Base-by-base conservation (phyloP, 2,113 vertebrate genomes). In the Aldabrachelys gigantea region DNA sequence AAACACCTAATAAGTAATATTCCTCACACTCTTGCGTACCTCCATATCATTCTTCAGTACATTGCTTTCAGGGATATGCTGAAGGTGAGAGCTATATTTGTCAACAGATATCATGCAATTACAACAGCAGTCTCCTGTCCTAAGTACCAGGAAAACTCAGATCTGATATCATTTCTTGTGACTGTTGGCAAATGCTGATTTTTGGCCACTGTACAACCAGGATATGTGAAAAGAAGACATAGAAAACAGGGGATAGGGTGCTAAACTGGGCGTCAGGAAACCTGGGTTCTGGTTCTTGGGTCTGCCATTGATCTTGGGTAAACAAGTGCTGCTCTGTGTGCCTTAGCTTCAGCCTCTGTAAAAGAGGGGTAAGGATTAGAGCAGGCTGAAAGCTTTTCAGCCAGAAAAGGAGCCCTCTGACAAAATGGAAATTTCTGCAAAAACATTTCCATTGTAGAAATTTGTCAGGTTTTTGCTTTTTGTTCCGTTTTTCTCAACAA, bases 371-470 rank as follows among this genome's bases (percentile, higher is more conserved):
- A 90, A 94, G 69, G 94, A 90, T 52, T 76, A 96, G 82, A 93
- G 52, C 31, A 92, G 54, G 13, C 80, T 89, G 76, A 90, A 95
- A 91, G 59, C 69, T 93, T 78, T 4, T 27, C 78, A 84, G 54
- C 6, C 76, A 91, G 69, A 92, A 91, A 83, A 80, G 90, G 87
- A 69, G 62, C 52, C 29, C 22, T 82, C 47, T 41, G 25, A 38
- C 85, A 56, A 80, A 90, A 92, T 35, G 89, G 82, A 96, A 90
- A 83, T 49, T 90, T 85, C 90, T 89, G 80, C 80, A 91, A 91
- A 87, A 94, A 87, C 85, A 89, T 10, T 79, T 38, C 82, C 85
- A 31, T 80, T 94, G 62, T n/a, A 69, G 62, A 69, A n/a, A 69
- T 69, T 19, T 65, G 62, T 69, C 31, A 69, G 35, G 17, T n/a